A percentile compares a stretch with the other conserved stretches of the same genome.
These are phyloP conservation scores for Halocaridina rubra DNA, from an alignment of 2,888 invertebrate genomes.

Conservation along the genomic window DNA sequence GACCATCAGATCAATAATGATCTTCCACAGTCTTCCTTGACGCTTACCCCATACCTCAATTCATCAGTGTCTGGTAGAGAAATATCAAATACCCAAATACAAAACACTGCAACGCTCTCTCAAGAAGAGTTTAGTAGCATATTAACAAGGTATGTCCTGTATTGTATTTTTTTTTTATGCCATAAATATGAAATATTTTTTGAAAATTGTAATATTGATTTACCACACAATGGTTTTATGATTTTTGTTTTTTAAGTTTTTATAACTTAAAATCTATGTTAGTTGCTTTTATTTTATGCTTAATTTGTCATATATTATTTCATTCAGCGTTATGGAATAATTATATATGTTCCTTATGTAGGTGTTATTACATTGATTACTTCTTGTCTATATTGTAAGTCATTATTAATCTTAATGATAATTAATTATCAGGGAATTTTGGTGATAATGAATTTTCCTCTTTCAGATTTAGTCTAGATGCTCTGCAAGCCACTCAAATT, in stretches of 20 bases:
- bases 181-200: background rate
- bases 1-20: background rate
- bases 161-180: background rate
- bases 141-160: slow-evolving; percentile 25
- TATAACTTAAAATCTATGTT: too few species aligned
- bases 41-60: background rate
- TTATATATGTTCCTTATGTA: too few species aligned
- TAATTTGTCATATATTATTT: background rate
- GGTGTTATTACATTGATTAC: too few species aligned
- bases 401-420: too few species aligned
- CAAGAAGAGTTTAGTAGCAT: slow-evolving; percentile 38
- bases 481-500: slow-evolving; percentile 57
- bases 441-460: background rate
- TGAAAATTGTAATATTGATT: too few species aligned
- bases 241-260: too few species aligned
- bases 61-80: background rate
- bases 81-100: background rate
- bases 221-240: too few species aligned
- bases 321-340: too few species aligned
- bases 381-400: too few species aligned
- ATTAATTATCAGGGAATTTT: too few species aligned
- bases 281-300: background rate
- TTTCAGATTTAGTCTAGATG: slow-evolving; percentile 53
- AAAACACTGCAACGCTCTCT: background rate
- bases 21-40: background rate